phyloP scores from a whole-genome alignment of 1,140 invertebrate species.

The Glossosoma conforme region DNA sequence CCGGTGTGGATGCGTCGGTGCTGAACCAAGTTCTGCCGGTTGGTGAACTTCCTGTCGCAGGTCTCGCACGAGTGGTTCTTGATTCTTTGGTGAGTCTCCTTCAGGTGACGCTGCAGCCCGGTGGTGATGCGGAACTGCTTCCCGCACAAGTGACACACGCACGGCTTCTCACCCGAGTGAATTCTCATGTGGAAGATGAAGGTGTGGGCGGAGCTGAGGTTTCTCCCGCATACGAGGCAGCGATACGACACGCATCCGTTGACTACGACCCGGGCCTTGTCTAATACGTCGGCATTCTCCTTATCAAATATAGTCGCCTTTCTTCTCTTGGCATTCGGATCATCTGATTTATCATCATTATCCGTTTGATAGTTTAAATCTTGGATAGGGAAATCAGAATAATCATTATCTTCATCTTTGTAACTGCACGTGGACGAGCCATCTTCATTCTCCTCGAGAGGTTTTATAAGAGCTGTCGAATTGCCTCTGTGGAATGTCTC shows the following conservation, averaged over 20 bases:
- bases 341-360: not conserved
- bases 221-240: constrained; percentile 56
- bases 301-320: not conserved
- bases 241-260: constrained; percentile 39
- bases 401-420: constrained; percentile 3
- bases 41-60: constrained; percentile 54
- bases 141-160: constrained; percentile 66
- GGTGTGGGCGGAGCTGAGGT: constrained; percentile 55
- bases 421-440: not conserved
- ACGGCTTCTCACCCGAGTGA: constrained; percentile 69
- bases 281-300: not conserved
- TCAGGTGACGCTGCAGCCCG: constrained; percentile 56
- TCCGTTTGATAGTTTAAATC: constrained; percentile 3
- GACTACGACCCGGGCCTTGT: constrained; percentile 11
- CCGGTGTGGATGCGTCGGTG: constrained; percentile 67
- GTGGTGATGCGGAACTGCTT: constrained; percentile 65
- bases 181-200: constrained; percentile 58
- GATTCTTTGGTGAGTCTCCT: constrained; percentile 58
- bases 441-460: not conserved
- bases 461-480: too few species aligned
- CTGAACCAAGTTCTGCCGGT: constrained; percentile 47
- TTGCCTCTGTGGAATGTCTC: not conserved
- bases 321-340: not conserved
- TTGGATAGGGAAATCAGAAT: not conserved
- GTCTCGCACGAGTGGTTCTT: constrained; percentile 51